Evolutionary conservation across 2,888 invertebrate genomes (phyloP).

Genomic region (Axea sp.): DNA sequence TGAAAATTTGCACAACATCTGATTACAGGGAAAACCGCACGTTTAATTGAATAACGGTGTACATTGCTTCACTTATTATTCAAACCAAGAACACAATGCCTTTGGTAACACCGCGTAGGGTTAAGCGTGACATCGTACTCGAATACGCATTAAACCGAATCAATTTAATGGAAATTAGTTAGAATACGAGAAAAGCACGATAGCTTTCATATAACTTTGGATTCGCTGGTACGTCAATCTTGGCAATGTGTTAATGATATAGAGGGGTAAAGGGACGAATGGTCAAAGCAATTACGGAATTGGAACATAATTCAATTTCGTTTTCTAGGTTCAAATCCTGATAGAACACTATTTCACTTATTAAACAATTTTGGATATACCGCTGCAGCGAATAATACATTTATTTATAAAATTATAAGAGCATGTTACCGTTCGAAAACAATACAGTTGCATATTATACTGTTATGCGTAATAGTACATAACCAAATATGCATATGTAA

Average conservation of each 20-base stretch:
- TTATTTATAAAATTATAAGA: too few species aligned
- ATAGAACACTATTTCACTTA: too few species aligned
- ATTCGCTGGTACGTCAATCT: constrained; percentile 38
- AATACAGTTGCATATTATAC: too few species aligned
- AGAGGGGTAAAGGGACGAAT: too few species aligned
- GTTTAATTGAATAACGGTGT: constrained; percentile 49
- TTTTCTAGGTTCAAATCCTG: too few species aligned
- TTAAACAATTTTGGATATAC: too few species aligned
- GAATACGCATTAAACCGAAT: constrained; percentile 32
- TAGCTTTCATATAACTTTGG: constrained; percentile 17
- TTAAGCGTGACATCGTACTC: constrained; percentile 39
- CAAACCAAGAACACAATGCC: constrained; percentile 43
- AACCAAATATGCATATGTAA: too few species aligned
- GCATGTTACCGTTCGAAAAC: too few species aligned
- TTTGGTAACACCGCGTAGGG: constrained; percentile 37
- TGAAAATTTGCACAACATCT: background rate
- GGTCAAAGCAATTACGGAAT: too few species aligned
- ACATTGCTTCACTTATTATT: constrained; percentile 35
- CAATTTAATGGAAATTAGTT: constrained; percentile 49
- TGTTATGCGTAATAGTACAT: too few species aligned
- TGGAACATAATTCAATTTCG: too few species aligned
- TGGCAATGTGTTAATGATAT: constrained; percentile 49
- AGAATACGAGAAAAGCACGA: constrained; percentile 18
- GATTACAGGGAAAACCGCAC: constrained; percentile 8
- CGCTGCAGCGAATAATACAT: too few species aligned